These are phyloP conservation scores for Mythimna lalbum DNA, from an alignment of 2,888 invertebrate genomes.

Conservation along the genomic window DNA sequence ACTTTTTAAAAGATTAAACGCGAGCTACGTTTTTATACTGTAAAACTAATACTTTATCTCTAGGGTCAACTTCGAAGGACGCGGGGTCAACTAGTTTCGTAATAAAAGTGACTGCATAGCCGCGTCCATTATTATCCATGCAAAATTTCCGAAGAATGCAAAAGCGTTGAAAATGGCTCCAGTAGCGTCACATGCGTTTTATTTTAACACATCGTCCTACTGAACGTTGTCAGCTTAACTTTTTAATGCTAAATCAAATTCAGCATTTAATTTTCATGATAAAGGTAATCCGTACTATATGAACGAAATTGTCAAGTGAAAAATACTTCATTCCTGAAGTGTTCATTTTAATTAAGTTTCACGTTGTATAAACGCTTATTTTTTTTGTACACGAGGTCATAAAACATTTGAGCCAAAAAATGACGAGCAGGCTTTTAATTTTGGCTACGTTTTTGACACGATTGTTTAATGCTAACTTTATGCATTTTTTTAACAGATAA, in stretches of 20 bases:
- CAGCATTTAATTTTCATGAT: neutral
- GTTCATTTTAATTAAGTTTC: neutral
- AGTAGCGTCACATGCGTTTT: constrained; percentile 40
- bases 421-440: too few species aligned
- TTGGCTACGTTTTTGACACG: constrained; percentile 1
- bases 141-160: constrained; percentile 13
- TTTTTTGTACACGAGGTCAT: neutral
- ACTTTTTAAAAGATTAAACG: too few species aligned
- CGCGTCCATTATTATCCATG: constrained; percentile 7
- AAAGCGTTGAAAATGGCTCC: constrained; percentile 17
- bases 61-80: neutral
- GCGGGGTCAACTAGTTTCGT: neutral
- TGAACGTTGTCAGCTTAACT: constrained; percentile 4
- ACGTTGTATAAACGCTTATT: neutral
- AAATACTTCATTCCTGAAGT: neutral
- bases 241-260: neutral
- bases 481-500: too few species aligned
- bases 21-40: too few species aligned
- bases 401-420: neutral
- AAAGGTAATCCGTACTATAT: too few species aligned
- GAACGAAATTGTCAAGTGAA: neutral
- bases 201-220: constrained; percentile 23
- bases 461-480: neutral
- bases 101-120: constrained; percentile 11
- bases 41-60: neutral